Evolutionary conservation across 92 coral and sea anemone genomes (phyloP), one percentile per base, ranked within the genome.

Genomic region (Zoanthus solanderi): DNA sequence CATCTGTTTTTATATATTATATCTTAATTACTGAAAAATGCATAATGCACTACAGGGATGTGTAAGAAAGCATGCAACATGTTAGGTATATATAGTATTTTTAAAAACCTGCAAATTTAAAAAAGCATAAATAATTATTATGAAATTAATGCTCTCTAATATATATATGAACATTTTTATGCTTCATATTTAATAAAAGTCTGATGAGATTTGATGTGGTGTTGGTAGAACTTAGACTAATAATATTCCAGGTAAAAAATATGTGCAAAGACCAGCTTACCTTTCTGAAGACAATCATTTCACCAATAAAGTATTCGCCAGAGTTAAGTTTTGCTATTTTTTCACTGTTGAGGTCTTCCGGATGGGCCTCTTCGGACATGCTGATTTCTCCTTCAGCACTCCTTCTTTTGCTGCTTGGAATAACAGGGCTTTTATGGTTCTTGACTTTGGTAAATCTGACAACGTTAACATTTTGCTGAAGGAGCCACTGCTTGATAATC

Each of bases 321-420:
- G 81, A 50, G 66, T 50, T 44, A 50, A 92, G 69, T 57, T 92
- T 92, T 17, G 76, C 77, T 17, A 9, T 76, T 75, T 74, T 30
- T 75, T 80, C 74, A 58, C 71, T 75, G 29, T 68, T 87, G 32
- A 83, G 84, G 16, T 13, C 84, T 57, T 87, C 82, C 0, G 69
- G 85, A 65, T 58, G 58, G 11, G 74, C 71, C 79, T 92, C 94
- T 30, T 42, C 76, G 3, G 95, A 87, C 44, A 92, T 81, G 53
- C 83, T 90, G 12, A 90, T 90, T 84, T 92, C 95, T 17, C 95
- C 95, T 10, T 91, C 91, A 23, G 42, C 76, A 23, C 91, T 85
- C 76, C 83, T 90, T 60, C 88, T 58, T 60, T 90, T 92, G 78
- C 84, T 90, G 28, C 93, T 46, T 87, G 89, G 34, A 32, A 87